A percentile compares a stretch with the other conserved stretches of the same genome.
These are phyloP conservation scores for Phyto melanocephala DNA, from an alignment of 2,888 invertebrate genomes.

Conservation along the genomic window DNA sequence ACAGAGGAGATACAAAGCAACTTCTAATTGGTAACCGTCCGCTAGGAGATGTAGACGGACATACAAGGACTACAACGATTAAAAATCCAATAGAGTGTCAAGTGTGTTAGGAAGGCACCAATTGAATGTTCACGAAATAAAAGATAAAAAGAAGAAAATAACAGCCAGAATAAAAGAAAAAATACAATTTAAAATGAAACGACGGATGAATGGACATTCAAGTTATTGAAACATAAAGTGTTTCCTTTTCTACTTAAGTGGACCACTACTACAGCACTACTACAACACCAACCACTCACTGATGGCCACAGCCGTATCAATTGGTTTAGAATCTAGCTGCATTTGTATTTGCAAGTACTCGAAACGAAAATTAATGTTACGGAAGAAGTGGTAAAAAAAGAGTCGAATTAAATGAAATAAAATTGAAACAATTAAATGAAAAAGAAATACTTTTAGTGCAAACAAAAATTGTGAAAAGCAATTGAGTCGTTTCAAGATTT, in stretches of 20 bases:
- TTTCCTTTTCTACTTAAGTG: conserved; percentile 29
- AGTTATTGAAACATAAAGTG: conserved; percentile 37
- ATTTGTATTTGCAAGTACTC: not conserved
- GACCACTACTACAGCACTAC: not conserved
- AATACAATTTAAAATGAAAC: conserved; percentile 45
- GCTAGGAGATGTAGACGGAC: not conserved
- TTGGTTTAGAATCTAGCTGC: not conserved
- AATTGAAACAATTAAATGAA: conserved; percentile 12
- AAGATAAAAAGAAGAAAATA: not conserved
- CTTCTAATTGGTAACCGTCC: not conserved
- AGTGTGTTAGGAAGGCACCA: conserved; percentile 64
- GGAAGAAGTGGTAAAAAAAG: not conserved
- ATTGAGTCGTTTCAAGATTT: no score
- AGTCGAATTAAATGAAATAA: not conserved
- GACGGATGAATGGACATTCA: conserved; percentile 30
- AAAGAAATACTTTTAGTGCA: not conserved
- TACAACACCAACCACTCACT: not conserved
- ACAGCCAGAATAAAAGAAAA: conserved; percentile 20
- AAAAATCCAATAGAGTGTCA: conserved; percentile 74
- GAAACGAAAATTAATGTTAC: conserved; percentile 26
- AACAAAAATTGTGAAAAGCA: not conserved
- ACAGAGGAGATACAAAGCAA: not conserved
- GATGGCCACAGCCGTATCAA: not conserved
- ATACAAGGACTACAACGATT: conserved; percentile 69
- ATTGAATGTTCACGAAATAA: not conserved